phyloP scores from a whole-genome alignment of 2,888 invertebrate genomes.

The Portevinia maculata region DNA sequence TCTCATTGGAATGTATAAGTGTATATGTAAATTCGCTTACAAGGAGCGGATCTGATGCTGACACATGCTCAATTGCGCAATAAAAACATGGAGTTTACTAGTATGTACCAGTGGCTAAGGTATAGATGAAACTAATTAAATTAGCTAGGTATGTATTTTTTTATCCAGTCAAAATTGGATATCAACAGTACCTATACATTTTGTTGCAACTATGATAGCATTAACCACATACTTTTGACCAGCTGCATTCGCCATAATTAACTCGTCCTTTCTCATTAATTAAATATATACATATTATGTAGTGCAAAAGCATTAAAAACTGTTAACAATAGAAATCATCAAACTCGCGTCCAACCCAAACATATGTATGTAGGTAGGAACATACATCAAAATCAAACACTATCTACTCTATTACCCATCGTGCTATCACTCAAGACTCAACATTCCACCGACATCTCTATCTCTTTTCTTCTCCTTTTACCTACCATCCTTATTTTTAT shows the following conservation, averaged over 20 bases:
- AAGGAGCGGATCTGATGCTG: background rate
- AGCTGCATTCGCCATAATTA: too few species aligned
- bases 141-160: too few species aligned
- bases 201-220: too few species aligned
- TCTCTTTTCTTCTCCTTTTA: conserved; percentile 7
- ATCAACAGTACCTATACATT: too few species aligned
- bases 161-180: too few species aligned
- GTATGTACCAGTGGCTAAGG: background rate
- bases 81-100: background rate
- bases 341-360: background rate
- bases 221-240: too few species aligned
- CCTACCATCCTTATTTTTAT: conserved; percentile 1
- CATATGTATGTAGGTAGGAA: conserved; percentile 14
- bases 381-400: background rate
- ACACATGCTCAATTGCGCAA: conserved; percentile 17
- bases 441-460: too few species aligned
- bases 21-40: conserved; percentile 10
- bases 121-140: too few species aligned
- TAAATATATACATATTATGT: too few species aligned
- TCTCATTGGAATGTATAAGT: background rate
- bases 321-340: background rate
- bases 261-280: too few species aligned
- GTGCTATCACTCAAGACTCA: too few species aligned
- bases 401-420: too few species aligned
- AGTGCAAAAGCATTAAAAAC: background rate